Evolutionary conservation across 2,888 invertebrate species (phyloP).

Genomic region (Mesopsocus fuscifrons): DNA sequence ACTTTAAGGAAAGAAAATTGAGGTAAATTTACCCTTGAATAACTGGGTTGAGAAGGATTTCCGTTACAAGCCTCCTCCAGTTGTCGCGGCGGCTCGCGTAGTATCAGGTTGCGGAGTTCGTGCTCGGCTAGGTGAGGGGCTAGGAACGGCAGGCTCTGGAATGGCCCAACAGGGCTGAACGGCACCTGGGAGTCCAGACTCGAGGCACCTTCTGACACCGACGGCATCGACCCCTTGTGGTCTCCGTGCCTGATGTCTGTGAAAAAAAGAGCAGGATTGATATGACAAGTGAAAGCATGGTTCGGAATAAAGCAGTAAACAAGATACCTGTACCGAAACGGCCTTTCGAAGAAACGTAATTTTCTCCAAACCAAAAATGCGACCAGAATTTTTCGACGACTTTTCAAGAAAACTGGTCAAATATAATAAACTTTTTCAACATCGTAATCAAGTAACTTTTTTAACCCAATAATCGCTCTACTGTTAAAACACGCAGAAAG

Average conservation of each 20-base stretch:
- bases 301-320: conserved; percentile 7
- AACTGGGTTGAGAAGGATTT: conserved; percentile 12
- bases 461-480: too few species aligned
- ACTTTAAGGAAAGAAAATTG: too few species aligned
- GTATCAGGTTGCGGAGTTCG: background rate
- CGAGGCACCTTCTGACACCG: conserved; percentile 34
- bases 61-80: conserved; percentile 22
- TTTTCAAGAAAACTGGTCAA: too few species aligned
- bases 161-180: conserved; percentile 34
- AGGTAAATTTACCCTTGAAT: background rate
- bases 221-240: conserved; percentile 21
- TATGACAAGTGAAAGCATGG: background rate
- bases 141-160: conserved; percentile 37
- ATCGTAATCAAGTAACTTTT: too few species aligned
- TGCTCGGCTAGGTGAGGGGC: conserved; percentile 22
- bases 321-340: too few species aligned
- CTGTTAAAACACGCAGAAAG: too few species aligned
- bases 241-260: background rate
- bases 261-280: too few species aligned
- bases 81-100: conserved; percentile 19
- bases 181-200: conserved; percentile 33
- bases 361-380: too few species aligned
- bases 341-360: too few species aligned
- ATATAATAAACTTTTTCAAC: too few species aligned
- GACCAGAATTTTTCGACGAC: too few species aligned